Base-by-base conservation (phyloP, 2,797 vertebrate genomes). In the Scolopax rusticola region DNA sequence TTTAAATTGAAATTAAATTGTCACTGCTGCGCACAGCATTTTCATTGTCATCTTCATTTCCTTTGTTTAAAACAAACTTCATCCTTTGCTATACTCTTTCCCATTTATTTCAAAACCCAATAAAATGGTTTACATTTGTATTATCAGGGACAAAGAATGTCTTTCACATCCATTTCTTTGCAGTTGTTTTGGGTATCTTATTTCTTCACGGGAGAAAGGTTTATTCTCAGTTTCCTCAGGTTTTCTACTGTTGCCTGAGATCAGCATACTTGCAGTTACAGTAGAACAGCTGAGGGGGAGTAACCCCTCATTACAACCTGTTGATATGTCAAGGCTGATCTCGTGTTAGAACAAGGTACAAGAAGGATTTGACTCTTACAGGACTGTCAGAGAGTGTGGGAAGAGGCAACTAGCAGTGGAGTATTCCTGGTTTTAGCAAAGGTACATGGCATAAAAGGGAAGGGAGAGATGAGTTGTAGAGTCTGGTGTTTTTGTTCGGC, bases 261-360 rank as follows among this genome's bases (percentile, higher is more conserved):
- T 89, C 38, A 51, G 0, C 19, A n/a, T 63, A 19, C 12, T 2
- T 5, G 0, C 28, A 48, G 36, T 71, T 92, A 41, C 0, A 0
- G 8, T 65, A 33, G 25, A 75, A 65, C 25, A 81, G 32, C n/a
- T 57, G 32, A 76, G 69, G 9, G 27, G 16, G 32, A 82, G 28
- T 40, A 60, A 28, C 89, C 73, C 25, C 27, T 2, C 4, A 36
- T 32, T 88, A 30, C 48, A 74, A 43, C 18, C 53, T 27, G 15
- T 74, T 86, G 50, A 30, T 78, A 8, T 53, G 20, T 79, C 56
- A 87, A 73, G 27, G 13, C 36, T 69, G 54, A 51, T 84, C 45
- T 67, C 41, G 3, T 30, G 6, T 67, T 70, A 77, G 38, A 73
- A 36, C 8, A 60, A 64, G 1, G 0, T 60, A 16, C 16, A 67